Evolutionary conservation across 2,113 vertebrate species (phyloP), one percentile per base, ranked within the genome.

Genomic region (Melanerpes aurifrons): DNA sequence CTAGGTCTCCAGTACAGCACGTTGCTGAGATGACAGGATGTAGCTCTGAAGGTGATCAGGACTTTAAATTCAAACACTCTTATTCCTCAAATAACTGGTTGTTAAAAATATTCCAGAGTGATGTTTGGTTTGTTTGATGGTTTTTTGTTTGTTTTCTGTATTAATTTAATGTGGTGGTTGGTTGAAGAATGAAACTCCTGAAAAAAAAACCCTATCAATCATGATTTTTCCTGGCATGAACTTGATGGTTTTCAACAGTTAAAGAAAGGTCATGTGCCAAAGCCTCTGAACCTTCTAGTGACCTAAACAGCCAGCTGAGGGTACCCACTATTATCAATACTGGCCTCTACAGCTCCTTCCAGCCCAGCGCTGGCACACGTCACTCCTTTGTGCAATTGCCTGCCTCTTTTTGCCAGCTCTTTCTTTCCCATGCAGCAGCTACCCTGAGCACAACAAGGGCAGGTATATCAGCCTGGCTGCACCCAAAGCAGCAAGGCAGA

Each of bases 261-360:
- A 45, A 66, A 76, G 63, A 61, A 78, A 68, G 32, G 21, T 29
- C 48, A 17, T 1, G 22, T 66, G 35, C 59, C 71, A 77, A 69
- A 76, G 35, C 19, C 1, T 3, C 29, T 58, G 75, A 69, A 54
- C 71, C 37, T 57, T 50, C 29, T n/a, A 25, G 40, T 48, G 67
- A 53, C 61, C 56, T 35, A 63, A 81, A 28, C 16, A 56, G 24
- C 19, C 43, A 37, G 2, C 31, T 3, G 11, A 82, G 24, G 18
- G 18, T 43, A 17, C 37, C 56, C 1, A 0, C 4, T 28, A 5
- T 37, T 25, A 45, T 18, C 2, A 0, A 50, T 32, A n/a, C 21
- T 9, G 57, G 63, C 71, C 70, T 79, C 72, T 29, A 5, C 43
- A 75, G 54, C 61, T 87, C 85, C 45, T 61, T 15, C 43, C 58